Base-by-base conservation (phyloP, 2,113 vertebrate species). In the Otolemur garnettii region DNA sequence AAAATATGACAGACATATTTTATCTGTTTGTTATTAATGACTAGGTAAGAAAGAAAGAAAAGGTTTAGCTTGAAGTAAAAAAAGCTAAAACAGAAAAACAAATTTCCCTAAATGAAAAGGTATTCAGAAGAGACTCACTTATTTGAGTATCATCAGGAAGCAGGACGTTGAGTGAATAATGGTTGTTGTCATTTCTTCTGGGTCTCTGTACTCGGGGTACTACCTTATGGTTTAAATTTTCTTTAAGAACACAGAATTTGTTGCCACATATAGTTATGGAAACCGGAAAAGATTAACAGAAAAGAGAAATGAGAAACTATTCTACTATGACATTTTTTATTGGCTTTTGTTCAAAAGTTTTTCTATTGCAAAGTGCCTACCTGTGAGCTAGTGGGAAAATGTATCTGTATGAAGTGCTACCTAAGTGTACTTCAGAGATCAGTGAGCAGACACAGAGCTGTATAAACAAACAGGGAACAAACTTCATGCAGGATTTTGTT, bases 281-380 rank as follows among this genome's bases (percentile, higher is more conserved):
- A 88, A 57, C 22, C 69, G 87, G 28, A 80, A 93, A 93, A 91
- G 66, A 91, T 59, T 93, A 93, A 90, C 55, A 79, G 80, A 77
- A 96, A 74, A 94, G 60, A 96, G 72, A 94, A 97, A 94, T 85
- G 80, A 94, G 71, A 60, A 87, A 78, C 21, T 87, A 7, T 72
- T 75, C 82, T 89, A 92, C 79, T 22, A 66, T 17, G 86, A 77
- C 24, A 57, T 91, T 87, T 96, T 77, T 94, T 94, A 92, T 92
- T 93, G 91, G 50, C 86, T 69, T 94, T 55, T 81, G 68, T 91
- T 92, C 62, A 79, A 75, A 95, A 83, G n/a, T 62, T 87, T 89
- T 91, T 30, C 66, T 85, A 22, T 80, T 94, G 83, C 14, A 74
- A 77, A 84, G 53, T 79, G 33, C 53, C 66, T 72, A 42, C 79